A percentile compares a stretch with the other conserved stretches of the same genome.
Conservation (phyloP, 2,888 invertebrate genomes). For the Dryobotodes eremita region DNA sequence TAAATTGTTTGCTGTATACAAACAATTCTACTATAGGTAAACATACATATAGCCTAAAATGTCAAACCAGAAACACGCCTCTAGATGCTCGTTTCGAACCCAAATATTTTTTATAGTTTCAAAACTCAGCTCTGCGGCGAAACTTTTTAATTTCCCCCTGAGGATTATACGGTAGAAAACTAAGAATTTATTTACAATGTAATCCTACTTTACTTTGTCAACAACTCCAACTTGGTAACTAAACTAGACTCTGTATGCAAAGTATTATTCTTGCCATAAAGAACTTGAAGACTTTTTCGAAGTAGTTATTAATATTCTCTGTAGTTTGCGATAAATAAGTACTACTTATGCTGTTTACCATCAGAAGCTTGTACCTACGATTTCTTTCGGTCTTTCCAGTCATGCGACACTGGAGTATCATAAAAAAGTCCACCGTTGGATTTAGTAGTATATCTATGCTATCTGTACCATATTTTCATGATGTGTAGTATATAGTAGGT, state of each 20-base stretch:
- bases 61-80: background rate
- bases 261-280: slow-evolving; percentile 10
- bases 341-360: background rate
- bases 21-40: background rate
- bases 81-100: slow-evolving; percentile 52
- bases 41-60: background rate
- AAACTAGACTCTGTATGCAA: slow-evolving; percentile 22
- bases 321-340: background rate
- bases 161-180: slow-evolving; percentile 53
- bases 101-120: slow-evolving; percentile 57
- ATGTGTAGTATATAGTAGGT: too few relatives aligned
- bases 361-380: background rate
- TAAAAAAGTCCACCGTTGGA: too few relatives aligned
- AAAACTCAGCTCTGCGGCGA: slow-evolving; percentile 29
- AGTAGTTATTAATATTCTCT: background rate
- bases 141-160: slow-evolving; percentile 67
- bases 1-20: too few relatives aligned
- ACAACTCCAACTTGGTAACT: slow-evolving; percentile 28
- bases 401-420: too few relatives aligned
- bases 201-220: slow-evolving; percentile 59
- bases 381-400: background rate
- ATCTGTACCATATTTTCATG: too few relatives aligned
- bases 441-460: too few relatives aligned
- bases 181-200: slow-evolving; percentile 63
- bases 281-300: slow-evolving; percentile 9